Percentiles rank a stretch among this genome's conserved stretches.
Conservation (phyloP, 2,888 invertebrate genomes). For the Eubasilissa splendida region DNA sequence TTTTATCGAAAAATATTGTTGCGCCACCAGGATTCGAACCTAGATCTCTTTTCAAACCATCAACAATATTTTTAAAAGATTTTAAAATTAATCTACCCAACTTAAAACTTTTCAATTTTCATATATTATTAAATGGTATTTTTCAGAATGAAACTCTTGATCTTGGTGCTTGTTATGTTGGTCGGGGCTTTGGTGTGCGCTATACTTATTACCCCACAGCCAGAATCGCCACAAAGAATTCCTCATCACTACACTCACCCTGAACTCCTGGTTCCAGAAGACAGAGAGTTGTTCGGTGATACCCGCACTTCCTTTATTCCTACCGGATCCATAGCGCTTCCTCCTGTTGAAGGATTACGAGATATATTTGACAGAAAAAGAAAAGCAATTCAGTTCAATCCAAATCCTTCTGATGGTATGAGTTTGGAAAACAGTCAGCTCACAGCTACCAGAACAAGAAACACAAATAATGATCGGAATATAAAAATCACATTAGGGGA, state of each 20-base stretch:
- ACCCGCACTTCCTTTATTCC: conserved; percentile 78
- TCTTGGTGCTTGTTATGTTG: conserved; percentile 36
- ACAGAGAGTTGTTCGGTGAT: conserved; percentile 75
- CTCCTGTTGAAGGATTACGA: conserved; percentile 61
- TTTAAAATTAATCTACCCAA: background rate
- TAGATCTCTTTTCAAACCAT: no score
- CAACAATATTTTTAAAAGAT: no score
- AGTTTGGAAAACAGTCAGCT: background rate
- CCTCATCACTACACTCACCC: conserved; percentile 63
- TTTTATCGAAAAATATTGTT: no score
- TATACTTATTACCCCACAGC: conserved; percentile 33
- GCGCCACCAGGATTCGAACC: no score
- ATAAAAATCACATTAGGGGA: background rate
- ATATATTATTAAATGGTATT: background rate
- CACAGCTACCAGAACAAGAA: background rate
- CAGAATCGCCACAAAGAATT: conserved; percentile 27
- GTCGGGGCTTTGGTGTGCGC: conserved; percentile 42
- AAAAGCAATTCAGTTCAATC: conserved; percentile 4
- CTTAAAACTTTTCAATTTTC: background rate
- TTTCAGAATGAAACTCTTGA: conserved; percentile 46
- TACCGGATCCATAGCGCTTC: conserved; percentile 69
- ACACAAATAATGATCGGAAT: background rate
- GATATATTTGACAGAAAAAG: conserved; percentile 7
- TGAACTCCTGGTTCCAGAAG: conserved; percentile 70
- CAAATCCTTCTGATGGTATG: background rate